A percentile compares a stretch with the other conserved stretches of the same genome.
Conservation (phyloP, 2,888 invertebrate species). For the Petrolisthes manimaculis region DNA sequence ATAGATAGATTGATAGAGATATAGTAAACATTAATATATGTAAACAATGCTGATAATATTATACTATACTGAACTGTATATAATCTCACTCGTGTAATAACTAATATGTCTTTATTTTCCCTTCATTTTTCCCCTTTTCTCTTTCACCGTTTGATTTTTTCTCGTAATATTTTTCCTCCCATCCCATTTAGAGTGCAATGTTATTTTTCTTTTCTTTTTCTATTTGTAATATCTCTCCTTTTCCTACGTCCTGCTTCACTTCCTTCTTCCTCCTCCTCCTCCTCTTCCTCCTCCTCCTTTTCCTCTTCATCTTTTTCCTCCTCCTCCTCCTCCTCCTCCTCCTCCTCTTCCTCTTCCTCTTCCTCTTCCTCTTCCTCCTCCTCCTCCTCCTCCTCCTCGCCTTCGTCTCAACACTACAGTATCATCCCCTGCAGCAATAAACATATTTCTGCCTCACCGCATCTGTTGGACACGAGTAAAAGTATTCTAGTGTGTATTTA, state of each 20-base stretch:
- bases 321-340: background rate
- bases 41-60: background rate
- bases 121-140: background rate
- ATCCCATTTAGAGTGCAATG: background rate
- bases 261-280: background rate
- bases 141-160: background rate
- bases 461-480: too few relatives aligned
- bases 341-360: background rate
- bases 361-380: background rate
- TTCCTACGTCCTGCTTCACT: background rate
- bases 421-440: too few relatives aligned
- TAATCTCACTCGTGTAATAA: background rate
- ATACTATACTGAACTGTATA: background rate
- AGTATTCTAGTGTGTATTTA: too few relatives aligned
- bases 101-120: background rate
- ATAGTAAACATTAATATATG: too few relatives aligned
- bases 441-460: too few relatives aligned
- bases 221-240: background rate
- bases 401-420: background rate
- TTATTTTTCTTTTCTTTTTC: background rate
- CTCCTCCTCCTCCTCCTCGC: background rate
- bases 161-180: background rate
- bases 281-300: background rate
- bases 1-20: constrained; percentile 8
- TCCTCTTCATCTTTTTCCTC: background rate